These are phyloP conservation scores for Phyto melanocephala DNA, from an alignment of 2,888 invertebrate genomes.

Conservation along the genomic window DNA sequence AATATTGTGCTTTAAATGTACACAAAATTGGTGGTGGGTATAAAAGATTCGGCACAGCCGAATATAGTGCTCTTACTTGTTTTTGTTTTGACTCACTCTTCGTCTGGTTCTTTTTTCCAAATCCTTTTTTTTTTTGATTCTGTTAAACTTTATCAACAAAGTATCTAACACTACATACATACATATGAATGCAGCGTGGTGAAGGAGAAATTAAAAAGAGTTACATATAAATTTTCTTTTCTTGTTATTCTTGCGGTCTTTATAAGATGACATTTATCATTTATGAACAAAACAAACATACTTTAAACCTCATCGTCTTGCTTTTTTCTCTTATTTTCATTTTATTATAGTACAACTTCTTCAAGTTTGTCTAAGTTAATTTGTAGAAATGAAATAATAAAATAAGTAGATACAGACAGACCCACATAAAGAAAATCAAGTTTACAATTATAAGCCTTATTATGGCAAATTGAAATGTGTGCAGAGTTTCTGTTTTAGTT, in stretches of 20 bases:
- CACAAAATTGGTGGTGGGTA: no score
- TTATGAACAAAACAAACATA: neutral
- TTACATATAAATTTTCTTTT: neutral
- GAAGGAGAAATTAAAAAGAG: neutral
- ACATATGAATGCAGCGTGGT: no score
- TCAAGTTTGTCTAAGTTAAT: constrained; percentile 29
- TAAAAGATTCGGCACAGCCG: no score
- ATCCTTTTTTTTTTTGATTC: neutral
- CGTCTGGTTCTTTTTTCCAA: no score
- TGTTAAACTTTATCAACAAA: neutral
- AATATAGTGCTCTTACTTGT: no score
- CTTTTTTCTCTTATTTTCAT: neutral
- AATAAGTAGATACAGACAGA: neutral
- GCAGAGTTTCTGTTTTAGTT: neutral
- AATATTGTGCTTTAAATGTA: no score
- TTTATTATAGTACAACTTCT: neutral
- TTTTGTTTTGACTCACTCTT: no score
- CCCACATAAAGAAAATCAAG: constrained; percentile 38
- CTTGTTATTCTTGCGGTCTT: constrained; percentile 2
- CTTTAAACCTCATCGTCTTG: neutral
- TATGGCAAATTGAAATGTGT: constrained; percentile 31
- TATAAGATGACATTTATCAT: constrained; percentile 34
- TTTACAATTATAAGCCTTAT: constrained; percentile 41
- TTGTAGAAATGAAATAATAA: constrained; percentile 16
- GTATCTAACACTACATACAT: neutral